Percentiles rank a stretch among this genome's conserved stretches.
phyloP scores from a whole-genome alignment of 2,113 vertebrate species.

The Sebastes fasciatus region DNA sequence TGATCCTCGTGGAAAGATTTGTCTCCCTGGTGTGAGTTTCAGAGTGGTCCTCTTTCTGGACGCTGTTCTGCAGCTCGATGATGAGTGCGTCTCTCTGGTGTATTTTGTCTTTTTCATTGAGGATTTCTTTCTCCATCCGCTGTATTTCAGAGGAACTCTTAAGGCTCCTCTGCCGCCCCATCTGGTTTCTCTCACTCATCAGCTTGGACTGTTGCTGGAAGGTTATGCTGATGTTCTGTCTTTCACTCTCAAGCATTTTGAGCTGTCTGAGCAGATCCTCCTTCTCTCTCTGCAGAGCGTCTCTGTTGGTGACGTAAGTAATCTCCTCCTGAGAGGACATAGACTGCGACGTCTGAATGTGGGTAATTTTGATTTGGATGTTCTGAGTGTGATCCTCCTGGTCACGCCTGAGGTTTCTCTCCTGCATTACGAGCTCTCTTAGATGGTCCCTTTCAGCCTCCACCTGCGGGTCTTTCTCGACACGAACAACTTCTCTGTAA shows the following conservation, averaged over 20 bases:
- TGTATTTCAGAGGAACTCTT: slow-evolving; percentile 86
- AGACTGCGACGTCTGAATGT: slow-evolving; percentile 83
- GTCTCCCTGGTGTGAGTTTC: slow-evolving; percentile 93
- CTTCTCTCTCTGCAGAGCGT: slow-evolving; percentile 84
- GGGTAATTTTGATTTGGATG: slow-evolving; percentile 83
- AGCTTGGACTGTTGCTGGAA: slow-evolving; percentile 90
- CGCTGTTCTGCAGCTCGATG: slow-evolving; percentile 82
- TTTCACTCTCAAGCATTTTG: slow-evolving; percentile 85
- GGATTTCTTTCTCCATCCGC: slow-evolving; percentile 88
- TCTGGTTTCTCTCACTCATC: slow-evolving; percentile 86
- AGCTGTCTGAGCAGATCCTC: slow-evolving; percentile 85
- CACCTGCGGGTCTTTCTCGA: slow-evolving; percentile 91
- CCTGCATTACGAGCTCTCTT: slow-evolving; percentile 86
- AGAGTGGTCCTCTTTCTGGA: slow-evolving; percentile 85
- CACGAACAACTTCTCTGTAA: slow-evolving; percentile 94
- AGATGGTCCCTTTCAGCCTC: slow-evolving; percentile 89
- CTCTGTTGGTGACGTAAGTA: slow-evolving; percentile 78
- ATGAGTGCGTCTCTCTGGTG: slow-evolving; percentile 88
- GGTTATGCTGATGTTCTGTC: slow-evolving; percentile 83
- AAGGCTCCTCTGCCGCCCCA: slow-evolving; percentile 86
- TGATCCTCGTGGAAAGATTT: slow-evolving; percentile 93
- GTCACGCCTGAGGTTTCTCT: slow-evolving; percentile 85
- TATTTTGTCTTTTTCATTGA: slow-evolving; percentile 91
- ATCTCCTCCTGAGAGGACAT: slow-evolving; percentile 86
- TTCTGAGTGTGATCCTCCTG: slow-evolving; percentile 85